Evolutionary conservation across 1,140 invertebrate genomes (phyloP), one percentile per base, ranked within the genome.

Genomic region (Stenopsyche tienmushanensis): DNA sequence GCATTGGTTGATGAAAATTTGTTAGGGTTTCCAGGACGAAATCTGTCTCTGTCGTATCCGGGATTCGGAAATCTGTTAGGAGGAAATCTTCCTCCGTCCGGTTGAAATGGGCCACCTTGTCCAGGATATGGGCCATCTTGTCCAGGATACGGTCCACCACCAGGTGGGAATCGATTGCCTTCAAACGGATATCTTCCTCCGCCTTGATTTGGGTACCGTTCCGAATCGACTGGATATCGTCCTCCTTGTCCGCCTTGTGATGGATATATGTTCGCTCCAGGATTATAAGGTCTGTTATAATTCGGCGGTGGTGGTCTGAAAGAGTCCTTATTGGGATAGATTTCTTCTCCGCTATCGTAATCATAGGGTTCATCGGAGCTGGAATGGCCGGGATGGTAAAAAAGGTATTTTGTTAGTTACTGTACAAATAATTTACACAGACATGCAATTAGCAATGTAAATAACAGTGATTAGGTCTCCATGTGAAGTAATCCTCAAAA

Each of bases 321-420:
- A 65, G 44, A 58, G 39, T 65, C 57, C 25, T 50, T 24, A 23
- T 39, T 18, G 52, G 41, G 50, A 54, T 47, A 44, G 21, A 13
- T 23, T 15, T 58, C 53, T 23, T 65, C 44, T 17, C 55, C 45
- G 42, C 58, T 47, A n/a, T 44, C 17, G 34, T 45, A 44, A 23
- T 60, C 65, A 26, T 55, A 66, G n/a, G 59, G 59, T 15, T 70
- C 64, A 26, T 70, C 65, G 24, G 62, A 66, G 20, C 63, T 65
- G 45, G 18, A 34, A 34, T 34, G 29, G 29, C 13, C 13, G 13
- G 29, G 13, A 34, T 7, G 29, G 29, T 7, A 5, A 13, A 34
- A 13, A 18, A 18, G 10, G 17, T 20, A 13, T 13, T n/a, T 20
- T 13, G 10, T 47, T 47, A 47, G 44, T 47, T 7, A 47, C 44